A percentile compares a stretch with the other conserved stretches of the same genome.
phyloP scores from a whole-genome alignment of 2,113 vertebrate genomes.

The Mugil cephalus region DNA sequence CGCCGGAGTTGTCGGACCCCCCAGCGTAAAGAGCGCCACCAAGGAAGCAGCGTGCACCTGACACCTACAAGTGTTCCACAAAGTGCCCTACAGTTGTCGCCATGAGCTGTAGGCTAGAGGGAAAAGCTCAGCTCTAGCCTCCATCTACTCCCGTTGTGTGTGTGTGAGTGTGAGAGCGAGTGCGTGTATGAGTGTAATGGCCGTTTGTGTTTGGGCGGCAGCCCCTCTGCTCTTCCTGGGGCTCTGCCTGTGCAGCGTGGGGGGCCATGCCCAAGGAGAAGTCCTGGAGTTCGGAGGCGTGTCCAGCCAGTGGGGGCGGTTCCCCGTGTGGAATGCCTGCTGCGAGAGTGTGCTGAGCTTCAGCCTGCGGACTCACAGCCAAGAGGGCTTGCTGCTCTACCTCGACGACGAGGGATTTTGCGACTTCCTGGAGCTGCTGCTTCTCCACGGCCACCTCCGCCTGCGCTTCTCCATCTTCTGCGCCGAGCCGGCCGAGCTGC shows the following conservation, averaged over 20 bases:
- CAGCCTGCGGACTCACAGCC: conserved; percentile 97
- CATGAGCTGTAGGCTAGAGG: conserved; percentile 76
- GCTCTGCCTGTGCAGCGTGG: conserved; percentile 81
- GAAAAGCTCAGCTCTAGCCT: conserved; percentile 75
- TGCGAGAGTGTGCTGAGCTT: conserved; percentile 99
- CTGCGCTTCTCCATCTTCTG: conserved; percentile 99
- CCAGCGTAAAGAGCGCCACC: conserved; percentile 16
- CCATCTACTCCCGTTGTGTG: conserved; percentile 57
- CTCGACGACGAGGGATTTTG: conserved; percentile 99
- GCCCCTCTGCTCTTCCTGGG: conserved; percentile 82
- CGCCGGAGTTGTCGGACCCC: conserved; percentile 31
- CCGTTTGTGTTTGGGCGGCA: conserved; percentile 80
- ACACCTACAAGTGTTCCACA: conserved; percentile 39
- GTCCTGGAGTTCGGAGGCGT: conserved; percentile 94
- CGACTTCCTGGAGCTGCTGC: conserved; percentile 97
- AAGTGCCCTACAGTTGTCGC: conserved; percentile 66
- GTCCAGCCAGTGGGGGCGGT: conserved; percentile 97
- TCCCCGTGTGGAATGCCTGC: conserved; percentile 99
- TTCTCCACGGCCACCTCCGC: conserved; percentile 93
- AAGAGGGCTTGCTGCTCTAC: conserved; percentile 96
- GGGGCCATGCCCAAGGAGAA: conserved; percentile 80
- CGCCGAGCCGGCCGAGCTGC: conserved; percentile 92
- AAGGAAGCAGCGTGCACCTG: conserved; percentile 46
- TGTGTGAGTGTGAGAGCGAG: conserved; percentile 68
- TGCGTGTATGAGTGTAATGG: conserved; percentile 81